phyloP scores from a whole-genome alignment of 2,113 vertebrate species.

The Mobula hypostoma region DNA sequence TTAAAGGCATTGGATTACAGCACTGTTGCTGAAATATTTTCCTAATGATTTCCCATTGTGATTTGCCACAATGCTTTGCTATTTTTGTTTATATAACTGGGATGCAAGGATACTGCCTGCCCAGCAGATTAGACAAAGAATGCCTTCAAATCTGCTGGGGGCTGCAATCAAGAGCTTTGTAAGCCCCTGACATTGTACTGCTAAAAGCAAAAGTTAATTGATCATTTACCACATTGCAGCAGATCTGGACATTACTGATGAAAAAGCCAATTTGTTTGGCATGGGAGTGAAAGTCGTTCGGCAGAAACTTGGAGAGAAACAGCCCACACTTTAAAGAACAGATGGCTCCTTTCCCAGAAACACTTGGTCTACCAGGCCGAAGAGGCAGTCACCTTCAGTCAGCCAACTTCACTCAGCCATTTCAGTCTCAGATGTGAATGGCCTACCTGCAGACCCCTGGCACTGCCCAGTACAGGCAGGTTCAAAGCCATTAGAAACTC shows the following conservation, averaged over 20 bases:
- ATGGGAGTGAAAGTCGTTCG: not conserved
- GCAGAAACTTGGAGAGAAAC: not conserved
- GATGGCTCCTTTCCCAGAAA: not conserved
- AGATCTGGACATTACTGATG: not conserved
- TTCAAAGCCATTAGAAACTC: not conserved
- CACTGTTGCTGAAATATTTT: not conserved
- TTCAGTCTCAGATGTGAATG: not conserved
- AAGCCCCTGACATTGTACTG: not conserved
- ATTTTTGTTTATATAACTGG: not conserved
- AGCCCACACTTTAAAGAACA: constrained; percentile 19
- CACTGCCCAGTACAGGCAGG: not conserved
- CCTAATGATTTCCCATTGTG: not conserved
- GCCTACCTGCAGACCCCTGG: not conserved
- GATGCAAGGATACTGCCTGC: not conserved
- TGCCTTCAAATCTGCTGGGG: not conserved
- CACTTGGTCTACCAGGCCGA: not conserved
- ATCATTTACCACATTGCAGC: not conserved
- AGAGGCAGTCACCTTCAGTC: not conserved
- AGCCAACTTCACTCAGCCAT: not conserved
- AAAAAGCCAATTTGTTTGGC: not conserved
- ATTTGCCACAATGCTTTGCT: not conserved
- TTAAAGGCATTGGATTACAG: not conserved
- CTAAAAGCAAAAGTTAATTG: not conserved
- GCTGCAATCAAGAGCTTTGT: not conserved
- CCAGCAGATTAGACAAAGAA: not conserved